Percentiles rank a stretch among this genome's conserved stretches.
Evolutionary conservation across 1,140 invertebrate genomes (phyloP).

Genomic region (Camponotus floridanus): DNA sequence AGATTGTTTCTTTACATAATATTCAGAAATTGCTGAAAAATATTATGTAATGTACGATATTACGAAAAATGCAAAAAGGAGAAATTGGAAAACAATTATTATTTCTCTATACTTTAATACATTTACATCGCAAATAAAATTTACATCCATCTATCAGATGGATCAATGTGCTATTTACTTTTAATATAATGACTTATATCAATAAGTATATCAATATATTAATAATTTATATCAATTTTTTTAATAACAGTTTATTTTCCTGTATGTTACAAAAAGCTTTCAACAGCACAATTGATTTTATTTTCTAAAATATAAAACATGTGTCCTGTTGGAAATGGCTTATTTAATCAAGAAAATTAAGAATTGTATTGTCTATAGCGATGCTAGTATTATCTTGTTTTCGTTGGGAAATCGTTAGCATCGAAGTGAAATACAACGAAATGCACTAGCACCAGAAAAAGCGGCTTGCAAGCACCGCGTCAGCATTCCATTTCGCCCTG

Average conservation of each 20-base stretch:
- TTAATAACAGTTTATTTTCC: background rate
- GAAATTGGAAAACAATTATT: background rate
- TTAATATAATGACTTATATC: background rate
- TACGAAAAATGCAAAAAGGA: background rate
- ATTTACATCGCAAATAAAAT: background rate
- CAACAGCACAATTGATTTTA: slow-evolving; percentile 12
- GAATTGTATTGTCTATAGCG: slow-evolving; percentile 34
- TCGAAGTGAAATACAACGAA: slow-evolving; percentile 7
- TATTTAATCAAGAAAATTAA: slow-evolving; percentile 27
- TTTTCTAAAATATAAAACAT: background rate
- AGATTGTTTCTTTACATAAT: slow-evolving; percentile 26
- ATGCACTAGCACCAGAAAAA: slow-evolving; percentile 39
- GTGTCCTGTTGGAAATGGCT: background rate
- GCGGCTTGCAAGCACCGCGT: slow-evolving; percentile 50
- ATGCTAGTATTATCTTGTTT: slow-evolving; percentile 18
- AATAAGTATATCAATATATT: background rate
- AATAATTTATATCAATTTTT: background rate
- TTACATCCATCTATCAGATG: background rate
- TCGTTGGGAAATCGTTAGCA: slow-evolving; percentile 50
- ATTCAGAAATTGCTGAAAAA: background rate
- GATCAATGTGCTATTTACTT: background rate
- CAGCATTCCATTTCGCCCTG: slow-evolving; percentile 50
- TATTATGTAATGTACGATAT: background rate
- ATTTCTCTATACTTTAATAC: background rate
- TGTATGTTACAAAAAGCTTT: background rate